phyloP scores from a whole-genome alignment of 2,113 vertebrate species.

The Psittacus erithacus region DNA sequence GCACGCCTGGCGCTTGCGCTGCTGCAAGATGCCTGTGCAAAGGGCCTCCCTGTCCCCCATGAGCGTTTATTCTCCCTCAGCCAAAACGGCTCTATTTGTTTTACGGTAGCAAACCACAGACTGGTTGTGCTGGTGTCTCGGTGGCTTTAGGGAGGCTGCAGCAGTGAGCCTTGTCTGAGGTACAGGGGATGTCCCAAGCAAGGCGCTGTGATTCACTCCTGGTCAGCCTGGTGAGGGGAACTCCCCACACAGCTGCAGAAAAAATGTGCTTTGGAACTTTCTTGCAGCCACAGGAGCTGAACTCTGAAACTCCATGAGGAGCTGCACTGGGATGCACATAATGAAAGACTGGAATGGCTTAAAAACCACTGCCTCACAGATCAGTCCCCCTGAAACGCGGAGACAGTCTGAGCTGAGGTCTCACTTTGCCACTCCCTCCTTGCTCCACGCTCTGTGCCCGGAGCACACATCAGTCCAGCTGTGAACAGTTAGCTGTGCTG shows the following conservation, averaged over 20 bases:
- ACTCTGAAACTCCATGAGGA: background rate
- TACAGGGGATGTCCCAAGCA: background rate
- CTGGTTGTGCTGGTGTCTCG: fast-evolving
- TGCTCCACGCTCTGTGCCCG: background rate
- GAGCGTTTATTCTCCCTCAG: fast-evolving
- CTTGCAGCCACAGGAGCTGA: background rate
- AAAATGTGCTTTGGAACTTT: background rate
- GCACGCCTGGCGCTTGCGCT: background rate
- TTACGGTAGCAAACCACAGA: background rate
- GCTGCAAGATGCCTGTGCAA: background rate
- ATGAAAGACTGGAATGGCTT: background rate
- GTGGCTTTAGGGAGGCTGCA: background rate
- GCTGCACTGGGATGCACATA: background rate
- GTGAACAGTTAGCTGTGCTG: fast-evolving
- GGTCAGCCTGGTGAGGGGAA: background rate
- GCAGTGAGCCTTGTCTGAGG: background rate
- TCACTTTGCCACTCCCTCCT: background rate
- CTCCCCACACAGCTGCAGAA: fast-evolving
- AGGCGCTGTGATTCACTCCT: fast-evolving
- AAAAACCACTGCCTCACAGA: background rate
- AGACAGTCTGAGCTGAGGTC: background rate
- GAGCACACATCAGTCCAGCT: fast-evolving
- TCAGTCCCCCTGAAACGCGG: background rate
- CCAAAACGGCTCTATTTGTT: background rate
- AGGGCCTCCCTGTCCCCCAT: background rate